Evolutionary conservation across 2,888 invertebrate genomes (phyloP).

Genomic region (Cryptocephalus moraei): DNA sequence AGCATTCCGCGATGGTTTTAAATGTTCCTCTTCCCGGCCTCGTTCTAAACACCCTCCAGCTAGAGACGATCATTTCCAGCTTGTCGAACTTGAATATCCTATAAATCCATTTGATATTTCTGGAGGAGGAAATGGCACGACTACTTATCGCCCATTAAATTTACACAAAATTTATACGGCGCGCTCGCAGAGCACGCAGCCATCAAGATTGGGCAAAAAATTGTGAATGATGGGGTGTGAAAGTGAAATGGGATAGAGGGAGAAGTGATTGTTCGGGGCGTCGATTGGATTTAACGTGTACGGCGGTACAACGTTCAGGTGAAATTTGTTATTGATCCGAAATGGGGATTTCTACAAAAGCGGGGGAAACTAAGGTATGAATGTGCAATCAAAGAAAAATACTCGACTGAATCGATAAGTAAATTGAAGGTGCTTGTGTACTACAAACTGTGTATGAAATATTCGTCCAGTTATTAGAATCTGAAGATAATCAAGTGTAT

Average conservation of each 20-base stretch:
- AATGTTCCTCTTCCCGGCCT: conserved; percentile 25
- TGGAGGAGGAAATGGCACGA: conserved; percentile 30
- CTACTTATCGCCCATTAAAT: conserved; percentile 31
- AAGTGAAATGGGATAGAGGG: not conserved
- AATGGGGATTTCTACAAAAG: too few species aligned
- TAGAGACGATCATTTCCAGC: conserved; percentile 29
- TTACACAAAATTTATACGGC: conserved; percentile 14
- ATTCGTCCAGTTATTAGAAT: too few species aligned
- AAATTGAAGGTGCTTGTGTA: too few species aligned
- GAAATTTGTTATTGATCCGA: too few species aligned
- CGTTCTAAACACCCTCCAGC: conserved; percentile 23
- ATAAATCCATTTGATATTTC: conserved; percentile 32
- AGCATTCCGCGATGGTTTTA: conserved; percentile 28
- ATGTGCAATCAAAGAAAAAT: too few species aligned
- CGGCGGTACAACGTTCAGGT: too few species aligned
- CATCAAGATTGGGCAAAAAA: not conserved
- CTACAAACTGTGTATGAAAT: too few species aligned
- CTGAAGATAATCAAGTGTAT: too few species aligned
- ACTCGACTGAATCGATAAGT: too few species aligned
- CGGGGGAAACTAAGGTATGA: too few species aligned
- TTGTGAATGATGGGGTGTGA: not conserved
- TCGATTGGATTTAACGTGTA: too few species aligned
- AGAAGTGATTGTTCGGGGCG: too few species aligned
- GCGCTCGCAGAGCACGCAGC: not conserved
- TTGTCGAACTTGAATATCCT: conserved; percentile 28